A percentile compares a stretch with the other conserved stretches of the same genome.
These are phyloP conservation scores for Psophia crepitans DNA, from an alignment of 2,113 vertebrate genomes.

Conservation along the genomic window DNA sequence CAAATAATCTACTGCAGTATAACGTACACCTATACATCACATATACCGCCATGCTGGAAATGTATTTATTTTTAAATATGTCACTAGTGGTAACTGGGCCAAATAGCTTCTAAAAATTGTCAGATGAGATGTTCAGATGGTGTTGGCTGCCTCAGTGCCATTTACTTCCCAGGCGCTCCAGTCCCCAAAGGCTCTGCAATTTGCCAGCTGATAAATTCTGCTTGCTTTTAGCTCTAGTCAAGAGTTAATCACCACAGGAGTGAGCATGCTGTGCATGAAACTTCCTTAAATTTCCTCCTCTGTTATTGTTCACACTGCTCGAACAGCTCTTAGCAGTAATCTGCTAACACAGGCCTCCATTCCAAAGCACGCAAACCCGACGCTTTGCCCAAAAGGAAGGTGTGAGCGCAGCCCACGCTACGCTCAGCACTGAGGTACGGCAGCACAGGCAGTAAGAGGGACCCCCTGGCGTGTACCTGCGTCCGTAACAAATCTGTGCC, in stretches of 20 bases:
- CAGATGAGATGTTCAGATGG: neutral
- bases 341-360: neutral
- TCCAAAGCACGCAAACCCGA: neutral
- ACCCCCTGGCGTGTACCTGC: neutral
- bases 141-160: neutral
- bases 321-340: neutral
- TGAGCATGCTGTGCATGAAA: neutral
- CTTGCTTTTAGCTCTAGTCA: neutral
- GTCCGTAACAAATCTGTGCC: neutral
- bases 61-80: neutral
- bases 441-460: neutral
- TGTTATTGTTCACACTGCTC: neutral
- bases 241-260: neutral
- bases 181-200: neutral
- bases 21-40: neutral
- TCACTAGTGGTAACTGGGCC: neutral
- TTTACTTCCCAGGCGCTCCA: neutral
- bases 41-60: neutral
- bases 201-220: neutral
- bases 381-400: neutral
- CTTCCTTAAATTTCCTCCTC: neutral
- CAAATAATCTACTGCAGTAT: neutral
- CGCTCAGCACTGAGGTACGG: neutral
- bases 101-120: neutral
- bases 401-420: neutral